Base-by-base conservation (phyloP, 2,888 invertebrate species). In the Ganaspis brasiliensis region DNA sequence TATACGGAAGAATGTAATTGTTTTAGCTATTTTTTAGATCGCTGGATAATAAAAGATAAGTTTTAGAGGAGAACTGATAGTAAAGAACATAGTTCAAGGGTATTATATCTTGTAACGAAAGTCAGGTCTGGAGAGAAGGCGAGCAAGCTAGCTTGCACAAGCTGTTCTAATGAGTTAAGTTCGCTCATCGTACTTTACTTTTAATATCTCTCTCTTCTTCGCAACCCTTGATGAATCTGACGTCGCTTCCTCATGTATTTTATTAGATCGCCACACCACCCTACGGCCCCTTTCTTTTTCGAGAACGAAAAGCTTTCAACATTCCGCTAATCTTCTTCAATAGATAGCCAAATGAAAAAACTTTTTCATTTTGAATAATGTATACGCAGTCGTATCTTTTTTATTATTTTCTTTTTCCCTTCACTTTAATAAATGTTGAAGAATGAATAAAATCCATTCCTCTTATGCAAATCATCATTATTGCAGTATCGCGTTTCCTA, bases 131-230 rank as follows among this genome's bases (percentile, higher is more conserved):
- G 61, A 74, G 73, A 71, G 45, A 74, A 56, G 74, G 77, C 61
- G 26, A 26, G 73, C n/a, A 59, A 26, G 59, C 16, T 26, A 31
- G 59, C n/a, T n/a, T n/a, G n/a, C n/a, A n/a, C n/a, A 88, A 86
- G 87, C 86, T 85, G 86, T 87, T 88, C 87, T 89, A 89, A 89
- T 87, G 89, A 89, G 88, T 89, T 89, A 89, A 89, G 86, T 89
- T 89, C 86, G 85, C 85, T 83, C 86, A 83, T 85, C 83, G 84
- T 86, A 84, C 84, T 85, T 88, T 85, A 88, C 88, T 88, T 89
- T 88, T 89, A 87, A 87, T 88, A 89, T 88, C 87, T 84, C 83
- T 83, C 83, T 72, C 74, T 76, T 59, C 76, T 57, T 31, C n/a
- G 37, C 37, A 37, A 59, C 59, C 45, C 70, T 61, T 63, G 71